These are phyloP conservation scores for Scelioninae gen. 2 DNA, from an alignment of 2,888 invertebrate genomes.

Conservation along the genomic window DNA sequence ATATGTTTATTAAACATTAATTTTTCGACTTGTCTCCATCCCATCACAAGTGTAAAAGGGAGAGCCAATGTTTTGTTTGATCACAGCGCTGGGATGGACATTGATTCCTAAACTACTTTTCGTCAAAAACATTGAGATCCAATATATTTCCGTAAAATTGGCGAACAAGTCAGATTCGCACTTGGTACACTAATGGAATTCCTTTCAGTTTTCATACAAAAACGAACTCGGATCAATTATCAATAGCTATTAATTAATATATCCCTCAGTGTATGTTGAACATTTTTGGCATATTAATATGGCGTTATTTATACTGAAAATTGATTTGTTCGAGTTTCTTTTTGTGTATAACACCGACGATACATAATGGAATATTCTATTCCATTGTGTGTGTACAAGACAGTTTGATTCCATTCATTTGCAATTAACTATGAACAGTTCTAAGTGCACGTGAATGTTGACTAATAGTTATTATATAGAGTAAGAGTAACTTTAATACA, in stretches of 20 bases:
- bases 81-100: slow-evolving; percentile 53
- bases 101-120: slow-evolving; percentile 42
- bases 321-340: slow-evolving; percentile 2
- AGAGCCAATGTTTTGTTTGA: slow-evolving; percentile 33
- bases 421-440: too few species aligned
- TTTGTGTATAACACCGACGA: slow-evolving; percentile 5
- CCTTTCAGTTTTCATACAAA: neutral
- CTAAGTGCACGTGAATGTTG: too few species aligned
- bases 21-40: slow-evolving; percentile 42
- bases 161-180: slow-evolving; percentile 1
- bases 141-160: slow-evolving; percentile 12
- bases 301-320: slow-evolving; percentile 58
- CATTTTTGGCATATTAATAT: slow-evolving; percentile 68
- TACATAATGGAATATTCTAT: slow-evolving; percentile 32
- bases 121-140: slow-evolving; percentile 46
- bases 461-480: too few species aligned
- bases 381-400: slow-evolving; percentile 10
- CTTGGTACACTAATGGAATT: neutral
- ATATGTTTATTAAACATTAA: too few species aligned
- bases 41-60: slow-evolving; percentile 32
- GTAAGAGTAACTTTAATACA: too few species aligned
- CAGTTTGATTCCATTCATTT: neutral
- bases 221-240: neutral
- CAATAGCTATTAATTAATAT: neutral
- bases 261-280: slow-evolving; percentile 6